Base-by-base conservation (phyloP, 2,888 invertebrate genomes). In the Meandrusa payeni region DNA sequence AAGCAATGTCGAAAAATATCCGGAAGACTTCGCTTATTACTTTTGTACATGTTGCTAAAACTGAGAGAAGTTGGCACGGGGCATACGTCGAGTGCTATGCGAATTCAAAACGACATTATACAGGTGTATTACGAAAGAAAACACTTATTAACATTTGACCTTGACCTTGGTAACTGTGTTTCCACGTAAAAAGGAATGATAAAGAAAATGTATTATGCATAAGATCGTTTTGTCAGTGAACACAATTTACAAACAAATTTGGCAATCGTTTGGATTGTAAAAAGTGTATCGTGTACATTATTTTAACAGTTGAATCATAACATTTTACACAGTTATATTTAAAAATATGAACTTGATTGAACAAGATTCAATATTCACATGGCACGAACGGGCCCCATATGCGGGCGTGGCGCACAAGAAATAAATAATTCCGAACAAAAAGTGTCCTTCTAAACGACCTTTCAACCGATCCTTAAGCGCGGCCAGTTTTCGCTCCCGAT, bases 381-480 rank as follows among this genome's bases (percentile, higher is more conserved):
- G 49, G 28, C 41, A 40, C 37, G 22, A 47, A 41, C 51, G 43
- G 48, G 57, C 65, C 68, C 69, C 61, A 38, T 31, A 40, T 48
- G 36, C 37, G 39, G 71, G 69, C 69, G 55, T 64, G 56, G 55
- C 55, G 55, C 56, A 54, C 58, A 49, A 53, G 57, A 54, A 55
- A 62, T 67, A 67, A 69, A 69, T 66, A 66, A 69, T 62, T 67
- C 57, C 54, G 62, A 69, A 80, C 64, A 76, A 79, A 80, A 76
- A 64, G 62, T 75, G 80, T 82, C 83, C 79, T 85, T 80, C 74
- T 55, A 26, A 46, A 54, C 70, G 78, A 83, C 83, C 85, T 86
- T 78, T 80, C 62, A 74, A 75, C 72, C 68, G 73, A 71, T 73
- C 60, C 68, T 67, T 53, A 51, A 57, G 37, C 17, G 12, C 55